Percentiles rank a stretch among this genome's conserved stretches.
Evolutionary conservation across 2,888 invertebrate species (phyloP).

Genomic region (Scaptomyza reducta): DNA sequence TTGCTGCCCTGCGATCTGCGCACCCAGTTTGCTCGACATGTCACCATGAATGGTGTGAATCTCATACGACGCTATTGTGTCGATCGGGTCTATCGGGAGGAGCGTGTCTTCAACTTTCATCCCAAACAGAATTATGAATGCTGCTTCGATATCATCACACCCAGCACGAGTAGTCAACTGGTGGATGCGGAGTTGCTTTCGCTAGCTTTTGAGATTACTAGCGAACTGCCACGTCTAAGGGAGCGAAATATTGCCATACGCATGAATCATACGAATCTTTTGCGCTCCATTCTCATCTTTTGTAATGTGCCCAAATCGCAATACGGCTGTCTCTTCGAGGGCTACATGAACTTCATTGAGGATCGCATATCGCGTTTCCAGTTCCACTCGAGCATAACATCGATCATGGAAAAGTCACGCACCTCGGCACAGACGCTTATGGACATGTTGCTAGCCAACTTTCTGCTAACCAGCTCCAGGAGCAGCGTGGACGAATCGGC

Average conservation of each 20-base stretch:
- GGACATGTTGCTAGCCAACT: conserved; percentile 81
- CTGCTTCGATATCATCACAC: conserved; percentile 96
- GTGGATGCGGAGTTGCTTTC: conserved; percentile 94
- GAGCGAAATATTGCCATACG: conserved; percentile 89
- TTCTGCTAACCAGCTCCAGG: conserved; percentile 78
- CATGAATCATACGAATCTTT: conserved; percentile 91
- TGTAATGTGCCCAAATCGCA: conserved; percentile 91
- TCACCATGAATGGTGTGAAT: conserved; percentile 91
- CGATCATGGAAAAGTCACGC: conserved; percentile 86
- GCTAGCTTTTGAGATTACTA: conserved; percentile 90
- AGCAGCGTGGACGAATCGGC: conserved; percentile 80
- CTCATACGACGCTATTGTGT: conserved; percentile 93
- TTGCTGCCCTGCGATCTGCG: conserved; percentile 93
- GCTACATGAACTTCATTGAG: conserved; percentile 83
- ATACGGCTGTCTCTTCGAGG: conserved; percentile 83
- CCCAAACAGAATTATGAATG: conserved; percentile 95
- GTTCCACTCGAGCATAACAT: conserved; percentile 88
- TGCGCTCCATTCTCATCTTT: conserved; percentile 90
- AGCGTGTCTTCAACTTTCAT: conserved; percentile 91
- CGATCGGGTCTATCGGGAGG: conserved; percentile 93
- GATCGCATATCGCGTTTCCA: conserved; percentile 89
- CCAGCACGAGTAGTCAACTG: conserved; percentile 89
- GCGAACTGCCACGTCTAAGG: conserved; percentile 87
- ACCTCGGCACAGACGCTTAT: conserved; percentile 80
- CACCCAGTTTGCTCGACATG: conserved; percentile 91